Conservation (phyloP, 2,797 vertebrate species). For the Xyrichtys novacula region DNA sequence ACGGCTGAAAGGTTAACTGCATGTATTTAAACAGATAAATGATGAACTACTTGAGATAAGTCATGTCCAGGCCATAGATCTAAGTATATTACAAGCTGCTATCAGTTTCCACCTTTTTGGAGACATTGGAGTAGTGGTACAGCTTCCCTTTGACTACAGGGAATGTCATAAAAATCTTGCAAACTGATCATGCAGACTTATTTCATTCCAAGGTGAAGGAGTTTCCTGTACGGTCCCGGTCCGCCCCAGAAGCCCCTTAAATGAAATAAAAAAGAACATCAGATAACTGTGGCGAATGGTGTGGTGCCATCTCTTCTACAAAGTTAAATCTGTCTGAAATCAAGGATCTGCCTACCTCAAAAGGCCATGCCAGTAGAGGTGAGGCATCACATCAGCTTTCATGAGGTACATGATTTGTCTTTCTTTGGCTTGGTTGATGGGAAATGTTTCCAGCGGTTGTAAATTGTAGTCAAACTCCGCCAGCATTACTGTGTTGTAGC, state of each 20-base stretch:
- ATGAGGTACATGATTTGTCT: constrained; percentile 92
- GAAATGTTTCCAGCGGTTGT: constrained; percentile 96
- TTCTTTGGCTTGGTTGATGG: constrained; percentile 95
- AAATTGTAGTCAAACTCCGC: constrained; percentile 94
- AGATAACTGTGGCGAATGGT: constrained; percentile 1
- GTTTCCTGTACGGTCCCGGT: constrained; percentile 90
- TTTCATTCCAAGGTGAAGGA: constrained; percentile 93
- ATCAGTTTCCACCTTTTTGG: background rate
- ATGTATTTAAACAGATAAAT: background rate
- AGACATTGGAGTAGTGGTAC: background rate
- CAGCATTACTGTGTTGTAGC: constrained; percentile 93
- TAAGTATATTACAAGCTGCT: background rate
- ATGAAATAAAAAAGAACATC: constrained; percentile 48
- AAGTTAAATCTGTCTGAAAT: background rate
- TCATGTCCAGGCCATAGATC: background rate
- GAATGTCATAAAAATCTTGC: background rate
- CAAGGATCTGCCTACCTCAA: constrained; percentile 86
- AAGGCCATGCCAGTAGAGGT: constrained; percentile 94
- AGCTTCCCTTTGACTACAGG: background rate
- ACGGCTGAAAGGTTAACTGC: background rate
- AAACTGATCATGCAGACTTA: constrained; percentile 63
- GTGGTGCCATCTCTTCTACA: background rate
- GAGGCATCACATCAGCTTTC: constrained; percentile 96
- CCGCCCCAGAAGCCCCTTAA: constrained; percentile 95
- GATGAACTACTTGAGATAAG: background rate